Base-by-base conservation (phyloP, 2,113 vertebrate genomes). In the Lutjanus erythropterus region DNA sequence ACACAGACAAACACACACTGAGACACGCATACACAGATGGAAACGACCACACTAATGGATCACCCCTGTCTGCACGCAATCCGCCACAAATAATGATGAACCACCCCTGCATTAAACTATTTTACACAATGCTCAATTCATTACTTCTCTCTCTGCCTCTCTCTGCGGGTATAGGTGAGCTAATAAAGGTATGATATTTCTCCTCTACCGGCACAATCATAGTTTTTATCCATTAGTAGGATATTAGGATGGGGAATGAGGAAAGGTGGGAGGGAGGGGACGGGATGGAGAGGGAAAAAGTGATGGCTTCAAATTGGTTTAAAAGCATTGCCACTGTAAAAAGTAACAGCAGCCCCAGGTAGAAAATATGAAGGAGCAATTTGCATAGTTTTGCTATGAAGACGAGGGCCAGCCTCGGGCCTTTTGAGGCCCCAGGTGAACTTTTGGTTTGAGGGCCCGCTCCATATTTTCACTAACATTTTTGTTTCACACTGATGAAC, bases 41-140 rank as follows among this genome's bases (percentile, higher is more conserved):
- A 91, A 90, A 94, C 88, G 91, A 91, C 91, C 89, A 88, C 86
- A 92, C 91, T 96, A 95, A 96, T 95, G 95, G 94, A 96, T 96
- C 93, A 95, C 94, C 89, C 88, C 95, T 95, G 95, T 96, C 95
- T 94, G 91, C 84, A 88, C 66, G 91, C 91, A 95, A 94, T 93
- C 92, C 91, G 65, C 93, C 93, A 92, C 95, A 95, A 95, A 96
- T 96, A 96, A 96, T 95, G 95, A 95, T 95, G 93, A 94, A 95
- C 94, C 94, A 94, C 94, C 91, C 87, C 91, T 88, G 92, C 90
- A 95, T 95, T 95, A 93, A 94, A 95, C 93, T 94, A 94, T 94
- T 94, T 94, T 95, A 93, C 92, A 94, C 94, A 92, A 94, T 93
- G 81, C 92, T 92, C 94, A 95, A 95, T 95, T 95, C 94, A 95